Conservation (phyloP, 2,797 vertebrate genomes). For the Meriones psammophilus region DNA sequence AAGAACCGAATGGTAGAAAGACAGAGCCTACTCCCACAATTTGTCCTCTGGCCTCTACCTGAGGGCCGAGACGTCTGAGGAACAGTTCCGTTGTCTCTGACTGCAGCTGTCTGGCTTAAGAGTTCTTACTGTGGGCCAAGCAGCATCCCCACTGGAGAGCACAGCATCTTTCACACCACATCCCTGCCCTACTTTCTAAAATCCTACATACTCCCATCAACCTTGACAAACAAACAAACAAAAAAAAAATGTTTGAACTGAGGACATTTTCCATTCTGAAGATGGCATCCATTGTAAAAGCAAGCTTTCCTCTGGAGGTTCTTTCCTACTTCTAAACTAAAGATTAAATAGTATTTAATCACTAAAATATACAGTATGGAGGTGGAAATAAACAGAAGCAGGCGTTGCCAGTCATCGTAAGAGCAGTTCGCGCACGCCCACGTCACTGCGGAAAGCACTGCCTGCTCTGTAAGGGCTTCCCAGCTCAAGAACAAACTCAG, state of each 20-base stretch:
- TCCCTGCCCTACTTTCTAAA: background rate
- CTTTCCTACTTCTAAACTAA: background rate
- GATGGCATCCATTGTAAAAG: background rate
- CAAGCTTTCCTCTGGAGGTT: background rate
- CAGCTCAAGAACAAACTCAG: slow-evolving; percentile 19
- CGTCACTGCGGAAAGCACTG: background rate
- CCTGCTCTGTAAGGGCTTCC: background rate
- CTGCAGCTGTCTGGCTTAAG: background rate
- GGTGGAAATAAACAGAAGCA: background rate
- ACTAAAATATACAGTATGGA: background rate
- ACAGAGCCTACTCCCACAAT: background rate
- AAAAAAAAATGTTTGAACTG: background rate
- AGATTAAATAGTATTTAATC: background rate
- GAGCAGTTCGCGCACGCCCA: background rate
- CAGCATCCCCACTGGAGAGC: background rate
- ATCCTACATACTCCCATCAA: background rate
- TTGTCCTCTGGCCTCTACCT: background rate
- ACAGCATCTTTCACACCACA: background rate
- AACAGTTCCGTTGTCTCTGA: background rate
- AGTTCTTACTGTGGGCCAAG: background rate
- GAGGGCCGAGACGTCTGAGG: background rate
- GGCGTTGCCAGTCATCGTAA: background rate
- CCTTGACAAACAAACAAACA: background rate
- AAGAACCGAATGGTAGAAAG: too few relatives aligned
- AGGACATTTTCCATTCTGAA: slow-evolving; percentile 22